Conservation (phyloP, 2,888 invertebrate genomes). For the Drosophila atripex region DNA sequence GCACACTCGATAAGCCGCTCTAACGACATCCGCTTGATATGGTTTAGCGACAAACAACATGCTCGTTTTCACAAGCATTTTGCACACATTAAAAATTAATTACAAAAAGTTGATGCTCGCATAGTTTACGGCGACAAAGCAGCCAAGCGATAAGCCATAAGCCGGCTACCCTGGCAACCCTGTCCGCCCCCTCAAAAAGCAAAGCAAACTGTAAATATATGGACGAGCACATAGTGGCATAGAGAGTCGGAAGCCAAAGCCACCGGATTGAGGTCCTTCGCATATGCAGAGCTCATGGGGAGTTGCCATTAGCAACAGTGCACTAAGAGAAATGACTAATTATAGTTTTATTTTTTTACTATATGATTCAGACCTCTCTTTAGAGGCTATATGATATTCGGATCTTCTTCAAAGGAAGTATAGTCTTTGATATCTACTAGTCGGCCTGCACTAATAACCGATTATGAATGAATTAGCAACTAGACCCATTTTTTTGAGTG, state of each 20-base stretch:
- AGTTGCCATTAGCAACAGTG: constrained; percentile 47
- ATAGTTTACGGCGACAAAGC: constrained; percentile 67
- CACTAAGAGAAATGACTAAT: constrained; percentile 24
- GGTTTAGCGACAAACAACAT: constrained; percentile 20
- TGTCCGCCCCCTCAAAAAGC: constrained; percentile 6
- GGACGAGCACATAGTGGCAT: constrained; percentile 3
- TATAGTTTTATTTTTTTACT: neutral
- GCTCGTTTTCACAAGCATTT: constrained; percentile 68
- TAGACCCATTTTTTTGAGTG: neutral
- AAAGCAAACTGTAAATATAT: constrained; percentile 1
- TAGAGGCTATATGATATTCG: too few species aligned
- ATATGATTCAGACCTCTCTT: neutral
- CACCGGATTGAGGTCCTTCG: constrained; percentile 43
- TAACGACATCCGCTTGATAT: constrained; percentile 41
- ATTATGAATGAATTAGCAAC: neutral
- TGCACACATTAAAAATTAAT: constrained; percentile 75
- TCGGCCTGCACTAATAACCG: too few species aligned
- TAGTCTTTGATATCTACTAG: too few species aligned
- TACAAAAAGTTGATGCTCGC: constrained; percentile 62
- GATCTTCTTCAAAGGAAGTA: too few species aligned
- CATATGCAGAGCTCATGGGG: constrained; percentile 51
- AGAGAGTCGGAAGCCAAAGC: constrained; percentile 20
- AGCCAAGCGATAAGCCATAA: constrained; percentile 63
- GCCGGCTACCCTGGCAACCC: constrained; percentile 7
- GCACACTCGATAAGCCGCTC: constrained; percentile 36